These are phyloP conservation scores for Drosophila persimilis DNA, from an alignment of 1,140 invertebrate genomes.

Conservation along the genomic window DNA sequence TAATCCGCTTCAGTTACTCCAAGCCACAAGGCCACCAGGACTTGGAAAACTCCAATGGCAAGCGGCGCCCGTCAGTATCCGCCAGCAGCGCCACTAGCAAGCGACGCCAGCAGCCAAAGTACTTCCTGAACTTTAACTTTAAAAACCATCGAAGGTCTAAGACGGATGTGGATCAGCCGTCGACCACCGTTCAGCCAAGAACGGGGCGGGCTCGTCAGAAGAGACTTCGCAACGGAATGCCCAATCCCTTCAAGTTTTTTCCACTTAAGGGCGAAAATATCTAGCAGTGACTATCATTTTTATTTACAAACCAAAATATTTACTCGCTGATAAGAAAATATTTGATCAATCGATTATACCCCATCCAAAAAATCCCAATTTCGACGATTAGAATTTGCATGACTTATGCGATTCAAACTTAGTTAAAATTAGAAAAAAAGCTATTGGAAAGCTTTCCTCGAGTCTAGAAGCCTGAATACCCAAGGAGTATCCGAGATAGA, in stretches of 20 bases:
- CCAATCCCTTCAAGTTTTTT: constrained; percentile 28
- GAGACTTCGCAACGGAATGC: constrained; percentile 12
- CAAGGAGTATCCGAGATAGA: too few relatives aligned
- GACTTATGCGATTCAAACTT: too few relatives aligned
- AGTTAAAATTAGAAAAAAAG: too few relatives aligned
- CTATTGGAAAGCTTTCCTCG: too few relatives aligned
- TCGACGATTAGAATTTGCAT: neutral
- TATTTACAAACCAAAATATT: constrained; percentile 5
- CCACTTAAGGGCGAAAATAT: constrained; percentile 45
- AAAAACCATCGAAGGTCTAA: constrained; percentile 26
- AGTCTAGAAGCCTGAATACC: too few relatives aligned
- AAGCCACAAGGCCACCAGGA: neutral
- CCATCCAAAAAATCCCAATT: neutral
- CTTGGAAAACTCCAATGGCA: neutral
- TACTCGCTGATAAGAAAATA: constrained; percentile 22
- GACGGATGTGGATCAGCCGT: neutral
- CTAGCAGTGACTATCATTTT: constrained; percentile 1
- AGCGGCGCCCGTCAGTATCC: neutral
- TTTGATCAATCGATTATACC: constrained; percentile 9
- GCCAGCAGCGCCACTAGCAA: neutral
- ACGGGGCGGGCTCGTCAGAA: neutral
- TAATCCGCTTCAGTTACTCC: constrained; percentile 20
- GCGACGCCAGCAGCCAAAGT: neutral
- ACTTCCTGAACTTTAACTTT: constrained; percentile 46
- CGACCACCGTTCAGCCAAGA: neutral